Evolutionary conservation across 2,797 vertebrate genomes (phyloP).

Genomic region (Parotocinclus haroldoi): DNA sequence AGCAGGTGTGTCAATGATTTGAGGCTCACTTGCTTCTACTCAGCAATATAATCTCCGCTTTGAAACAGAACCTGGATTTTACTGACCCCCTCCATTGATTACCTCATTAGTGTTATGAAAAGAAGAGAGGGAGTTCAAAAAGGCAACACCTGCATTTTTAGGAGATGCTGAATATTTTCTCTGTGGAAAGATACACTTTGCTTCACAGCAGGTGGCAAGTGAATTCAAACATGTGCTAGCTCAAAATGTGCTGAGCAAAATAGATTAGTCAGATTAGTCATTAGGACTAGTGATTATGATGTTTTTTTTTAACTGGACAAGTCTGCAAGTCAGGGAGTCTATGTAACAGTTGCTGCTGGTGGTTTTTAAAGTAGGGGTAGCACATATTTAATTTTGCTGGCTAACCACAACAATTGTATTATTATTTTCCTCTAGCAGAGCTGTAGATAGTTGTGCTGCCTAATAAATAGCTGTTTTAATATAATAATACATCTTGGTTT

Average conservation of each 20-base stretch:
- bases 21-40: conserved; percentile 5
- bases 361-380: too few relatives aligned
- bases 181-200: conserved; percentile 40
- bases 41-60: conserved; percentile 28
- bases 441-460: too few relatives aligned
- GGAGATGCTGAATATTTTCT: conserved; percentile 41
- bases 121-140: conserved; percentile 24
- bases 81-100: conserved; percentile 65
- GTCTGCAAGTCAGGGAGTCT: too few relatives aligned
- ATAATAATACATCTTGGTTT: too few relatives aligned
- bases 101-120: conserved; percentile 59
- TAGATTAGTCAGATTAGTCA: conserved; percentile 49
- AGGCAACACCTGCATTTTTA: conserved; percentile 65
- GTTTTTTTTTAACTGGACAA: background rate
- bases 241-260: conserved; percentile 42
- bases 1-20: conserved; percentile 60
- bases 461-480: too few relatives aligned
- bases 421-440: too few relatives aligned
- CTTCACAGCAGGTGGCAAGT: conserved; percentile 57
- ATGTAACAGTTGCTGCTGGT: too few relatives aligned
- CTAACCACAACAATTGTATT: too few relatives aligned
- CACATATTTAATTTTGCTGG: too few relatives aligned
- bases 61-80: conserved; percentile 10
- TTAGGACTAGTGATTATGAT: conserved; percentile 37
- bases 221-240: conserved; percentile 29